phyloP scores from a whole-genome alignment of 1,140 invertebrate species.

The Aphis gossypii region DNA sequence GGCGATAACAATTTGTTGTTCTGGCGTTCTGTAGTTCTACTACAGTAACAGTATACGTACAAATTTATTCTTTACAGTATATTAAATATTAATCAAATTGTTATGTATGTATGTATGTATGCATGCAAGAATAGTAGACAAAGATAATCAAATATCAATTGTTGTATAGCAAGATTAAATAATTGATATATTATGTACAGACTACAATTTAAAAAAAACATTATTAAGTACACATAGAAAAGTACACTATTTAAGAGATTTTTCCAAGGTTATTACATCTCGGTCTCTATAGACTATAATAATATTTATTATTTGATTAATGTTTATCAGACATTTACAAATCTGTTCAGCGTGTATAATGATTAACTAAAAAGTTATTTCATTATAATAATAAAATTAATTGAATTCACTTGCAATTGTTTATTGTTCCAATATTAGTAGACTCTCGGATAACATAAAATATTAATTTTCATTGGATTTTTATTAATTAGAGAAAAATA shows the following conservation, averaged over 20 bases:
- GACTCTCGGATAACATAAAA: not conserved
- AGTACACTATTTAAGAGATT: not conserved
- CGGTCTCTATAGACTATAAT: not conserved
- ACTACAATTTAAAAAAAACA: not conserved
- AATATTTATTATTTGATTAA: not conserved
- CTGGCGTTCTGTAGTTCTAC: too few species aligned
- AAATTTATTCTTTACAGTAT: not conserved
- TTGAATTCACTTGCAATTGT: not conserved
- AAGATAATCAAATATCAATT: not conserved
- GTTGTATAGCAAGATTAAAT: not conserved
- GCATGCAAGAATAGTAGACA: not conserved
- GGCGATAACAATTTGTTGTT: not conserved
- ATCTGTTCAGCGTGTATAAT: not conserved
- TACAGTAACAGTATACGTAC: not conserved
- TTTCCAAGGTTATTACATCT: not conserved
- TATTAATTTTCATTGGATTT: not conserved
- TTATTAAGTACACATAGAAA: not conserved
- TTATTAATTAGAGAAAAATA: not conserved
- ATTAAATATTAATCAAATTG: not conserved
- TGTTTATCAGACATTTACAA: not conserved
- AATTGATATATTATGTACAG: not conserved
- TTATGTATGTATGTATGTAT: not conserved
- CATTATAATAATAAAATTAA: not conserved
- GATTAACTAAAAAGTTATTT: not conserved
- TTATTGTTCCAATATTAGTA: not conserved